phyloP scores from a whole-genome alignment of 1,140 invertebrate species.

The Medauroidea extradentata region DNA sequence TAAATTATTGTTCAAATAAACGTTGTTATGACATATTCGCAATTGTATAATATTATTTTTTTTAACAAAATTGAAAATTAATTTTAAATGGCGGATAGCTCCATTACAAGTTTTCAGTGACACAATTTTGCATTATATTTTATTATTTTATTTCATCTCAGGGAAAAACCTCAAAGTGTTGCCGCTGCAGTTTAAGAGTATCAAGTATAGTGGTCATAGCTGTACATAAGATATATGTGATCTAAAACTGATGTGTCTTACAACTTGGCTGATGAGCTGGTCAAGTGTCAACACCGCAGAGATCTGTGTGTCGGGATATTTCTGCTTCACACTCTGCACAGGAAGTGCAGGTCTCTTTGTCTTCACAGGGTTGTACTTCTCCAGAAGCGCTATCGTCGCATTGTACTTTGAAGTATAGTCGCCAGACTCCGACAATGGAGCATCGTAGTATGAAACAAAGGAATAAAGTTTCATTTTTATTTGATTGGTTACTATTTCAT shows the following conservation, averaged over 20 bases:
- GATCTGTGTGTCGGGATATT: constrained; percentile 32
- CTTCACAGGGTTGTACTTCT: constrained; percentile 39
- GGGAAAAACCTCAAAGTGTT: too few species aligned
- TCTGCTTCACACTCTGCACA: constrained; percentile 26
- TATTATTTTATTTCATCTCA: not conserved
- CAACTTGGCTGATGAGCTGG: constrained; percentile 32
- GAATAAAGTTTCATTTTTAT: too few species aligned
- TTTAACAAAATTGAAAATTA: too few species aligned
- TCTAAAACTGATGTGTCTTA: too few species aligned
- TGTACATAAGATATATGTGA: not conserved
- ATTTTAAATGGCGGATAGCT: too few species aligned
- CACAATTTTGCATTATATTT: not conserved
- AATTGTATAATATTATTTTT: too few species aligned
- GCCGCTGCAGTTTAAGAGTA: too few species aligned
- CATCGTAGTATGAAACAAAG: constrained; percentile 46
- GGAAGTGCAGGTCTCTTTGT: constrained; percentile 39
- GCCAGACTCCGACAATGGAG: constrained; percentile 48
- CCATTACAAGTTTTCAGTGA: too few species aligned
- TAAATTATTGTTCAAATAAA: too few species aligned
- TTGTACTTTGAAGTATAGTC: constrained; percentile 47
- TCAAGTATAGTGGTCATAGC: not conserved
- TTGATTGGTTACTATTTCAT: too few species aligned
- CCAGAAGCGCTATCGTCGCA: constrained; percentile 33
- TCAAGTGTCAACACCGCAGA: constrained; percentile 29
- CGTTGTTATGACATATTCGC: too few species aligned